A percentile compares a stretch with the other conserved stretches of the same genome.
Evolutionary conservation across 2,888 invertebrate species (phyloP).

Genomic region (Nomada hirtipes): DNA sequence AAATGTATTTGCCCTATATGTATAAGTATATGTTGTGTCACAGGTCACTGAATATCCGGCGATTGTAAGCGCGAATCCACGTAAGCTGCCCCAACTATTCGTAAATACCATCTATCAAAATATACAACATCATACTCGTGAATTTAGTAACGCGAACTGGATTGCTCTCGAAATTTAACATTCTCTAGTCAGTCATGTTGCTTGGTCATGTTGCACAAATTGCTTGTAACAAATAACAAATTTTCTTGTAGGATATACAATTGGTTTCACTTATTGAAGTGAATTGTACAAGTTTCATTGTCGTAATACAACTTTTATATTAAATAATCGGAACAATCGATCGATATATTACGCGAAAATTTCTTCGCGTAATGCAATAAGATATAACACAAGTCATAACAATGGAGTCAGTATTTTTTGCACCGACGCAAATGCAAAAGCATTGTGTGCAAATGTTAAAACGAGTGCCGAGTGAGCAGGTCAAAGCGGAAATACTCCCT

Average conservation of each 20-base stretch:
- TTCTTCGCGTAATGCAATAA: background rate
- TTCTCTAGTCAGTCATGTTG: background rate
- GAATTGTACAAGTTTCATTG: background rate
- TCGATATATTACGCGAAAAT: background rate
- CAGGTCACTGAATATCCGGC: slow-evolving; percentile 80
- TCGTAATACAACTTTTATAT: background rate
- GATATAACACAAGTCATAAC: background rate
- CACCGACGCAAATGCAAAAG: slow-evolving; percentile 21
- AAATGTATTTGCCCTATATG: background rate
- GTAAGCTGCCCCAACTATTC: slow-evolving; percentile 38
- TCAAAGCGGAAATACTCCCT: slow-evolving; percentile 46
- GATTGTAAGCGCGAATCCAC: slow-evolving; percentile 74
- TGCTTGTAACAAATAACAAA: too few relatives aligned
- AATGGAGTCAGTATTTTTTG: slow-evolving; percentile 10
- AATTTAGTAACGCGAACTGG: slow-evolving; percentile 9
- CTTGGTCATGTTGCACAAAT: background rate
- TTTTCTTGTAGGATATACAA: slow-evolving; percentile 1
- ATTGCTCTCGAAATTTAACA: slow-evolving; percentile 25
- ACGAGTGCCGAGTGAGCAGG: slow-evolving; percentile 13
- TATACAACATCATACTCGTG: background rate
- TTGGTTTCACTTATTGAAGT: background rate
- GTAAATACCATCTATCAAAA: background rate
- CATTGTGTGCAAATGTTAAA: slow-evolving; percentile 58
- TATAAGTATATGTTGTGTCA: slow-evolving; percentile 61
- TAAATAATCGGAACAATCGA: too few relatives aligned